These are phyloP conservation scores for Chamaea fasciata DNA, from an alignment of 2,113 vertebrate species.

Conservation along the genomic window DNA sequence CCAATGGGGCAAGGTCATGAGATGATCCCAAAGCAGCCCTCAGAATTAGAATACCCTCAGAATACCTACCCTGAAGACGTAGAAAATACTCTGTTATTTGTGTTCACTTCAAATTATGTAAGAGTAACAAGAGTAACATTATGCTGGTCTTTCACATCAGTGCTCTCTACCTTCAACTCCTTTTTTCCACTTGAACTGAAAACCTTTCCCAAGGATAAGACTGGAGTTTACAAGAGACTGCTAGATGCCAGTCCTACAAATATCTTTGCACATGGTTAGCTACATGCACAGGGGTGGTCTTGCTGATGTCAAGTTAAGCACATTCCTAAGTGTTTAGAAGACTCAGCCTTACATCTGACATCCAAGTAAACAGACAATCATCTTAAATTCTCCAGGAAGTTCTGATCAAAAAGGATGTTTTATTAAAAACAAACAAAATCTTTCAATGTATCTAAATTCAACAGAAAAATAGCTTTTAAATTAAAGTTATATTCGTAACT, in stretches of 20 bases:
- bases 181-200: not conserved
- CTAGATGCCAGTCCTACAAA: not conserved
- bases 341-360: not conserved
- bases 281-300: conserved; percentile 3
- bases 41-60: not conserved
- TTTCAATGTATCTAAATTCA: not conserved
- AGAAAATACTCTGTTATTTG: not conserved
- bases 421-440: not conserved
- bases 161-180: not conserved
- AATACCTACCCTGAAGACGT: not conserved
- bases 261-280: not conserved
- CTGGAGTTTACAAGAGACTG: not conserved
- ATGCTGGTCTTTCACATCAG: not conserved
- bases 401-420: not conserved
- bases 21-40: not conserved
- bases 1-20: not conserved
- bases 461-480: not conserved
- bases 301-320: conserved; percentile 31
- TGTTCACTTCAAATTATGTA: not conserved
- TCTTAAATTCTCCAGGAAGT: conserved; percentile 9
- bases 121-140: not conserved
- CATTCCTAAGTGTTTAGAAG: conserved; percentile 13
- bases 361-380: conserved; percentile 19
- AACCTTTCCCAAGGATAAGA: not conserved
- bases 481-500: not conserved